phyloP scores from a whole-genome alignment of 2,113 vertebrate genomes.

The Limnothrissa miodon region DNA sequence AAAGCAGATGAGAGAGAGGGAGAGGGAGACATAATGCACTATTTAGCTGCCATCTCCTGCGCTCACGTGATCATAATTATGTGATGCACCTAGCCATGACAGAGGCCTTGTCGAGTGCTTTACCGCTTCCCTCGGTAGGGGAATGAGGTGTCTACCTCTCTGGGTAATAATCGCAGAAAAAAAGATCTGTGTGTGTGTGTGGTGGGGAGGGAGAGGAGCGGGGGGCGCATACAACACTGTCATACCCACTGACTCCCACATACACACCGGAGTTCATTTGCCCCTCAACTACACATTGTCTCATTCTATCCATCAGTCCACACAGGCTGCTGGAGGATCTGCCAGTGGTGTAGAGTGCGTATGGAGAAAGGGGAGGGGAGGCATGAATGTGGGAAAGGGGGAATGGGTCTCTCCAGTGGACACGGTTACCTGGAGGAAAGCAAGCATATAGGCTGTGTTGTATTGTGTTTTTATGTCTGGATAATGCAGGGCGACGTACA shows the following conservation, averaged over 20 bases:
- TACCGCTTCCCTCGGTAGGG: neutral
- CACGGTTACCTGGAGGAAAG: neutral
- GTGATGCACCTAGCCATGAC: constrained; percentile 23
- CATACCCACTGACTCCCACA: constrained; percentile 21
- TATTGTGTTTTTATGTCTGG: neutral
- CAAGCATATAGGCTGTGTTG: neutral
- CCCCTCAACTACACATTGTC: constrained; percentile 35
- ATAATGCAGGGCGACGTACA: neutral
- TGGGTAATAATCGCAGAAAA: neutral
- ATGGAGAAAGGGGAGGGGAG: neutral
- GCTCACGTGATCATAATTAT: constrained; percentile 29
- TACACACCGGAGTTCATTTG: constrained; percentile 30
- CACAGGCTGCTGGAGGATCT: neutral
- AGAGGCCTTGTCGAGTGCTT: constrained; percentile 7
- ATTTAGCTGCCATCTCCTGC: neutral
- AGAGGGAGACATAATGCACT: neutral
- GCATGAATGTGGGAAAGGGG: neutral
- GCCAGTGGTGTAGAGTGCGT: neutral
- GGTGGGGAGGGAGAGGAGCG: neutral
- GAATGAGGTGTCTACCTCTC: constrained; percentile 25
- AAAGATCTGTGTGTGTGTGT: no score
- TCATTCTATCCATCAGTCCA: constrained; percentile 32
- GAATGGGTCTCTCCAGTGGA: neutral
- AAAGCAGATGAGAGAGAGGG: neutral
- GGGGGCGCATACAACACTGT: constrained; percentile 3